Percentiles rank a stretch among this genome's conserved stretches.
These are phyloP conservation scores for Cebidichthys violaceus DNA, from an alignment of 2,113 vertebrate genomes.

Conservation along the genomic window DNA sequence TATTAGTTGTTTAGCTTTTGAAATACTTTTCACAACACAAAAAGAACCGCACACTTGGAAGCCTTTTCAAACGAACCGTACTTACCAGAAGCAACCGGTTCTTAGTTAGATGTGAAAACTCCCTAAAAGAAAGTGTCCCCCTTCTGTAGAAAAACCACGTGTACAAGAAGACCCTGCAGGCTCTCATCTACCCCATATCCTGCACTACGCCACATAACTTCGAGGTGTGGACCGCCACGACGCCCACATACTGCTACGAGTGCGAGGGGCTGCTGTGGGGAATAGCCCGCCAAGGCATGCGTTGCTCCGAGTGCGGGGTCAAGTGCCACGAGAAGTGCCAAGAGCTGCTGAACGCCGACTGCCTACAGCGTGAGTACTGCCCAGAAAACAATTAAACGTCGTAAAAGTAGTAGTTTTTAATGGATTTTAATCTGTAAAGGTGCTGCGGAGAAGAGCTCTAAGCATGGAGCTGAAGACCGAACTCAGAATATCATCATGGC, in stretches of 20 bases:
- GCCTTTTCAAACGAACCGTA: too few species aligned
- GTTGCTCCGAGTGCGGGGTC: conserved; percentile 95
- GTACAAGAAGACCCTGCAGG: conserved; percentile 98
- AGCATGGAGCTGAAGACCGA: conserved; percentile 96
- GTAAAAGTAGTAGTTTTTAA: neutral
- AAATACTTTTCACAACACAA: too few species aligned
- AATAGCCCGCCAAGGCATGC: conserved; percentile 97
- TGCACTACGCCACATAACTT: conserved; percentile 99
- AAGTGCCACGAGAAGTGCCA: conserved; percentile 99
- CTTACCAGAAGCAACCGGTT: too few species aligned
- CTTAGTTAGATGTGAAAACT: neutral
- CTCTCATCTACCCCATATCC: conserved; percentile 99
- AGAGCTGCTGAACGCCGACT: conserved; percentile 97
- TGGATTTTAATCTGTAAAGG: conserved; percentile 77
- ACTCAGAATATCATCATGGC: conserved; percentile 99
- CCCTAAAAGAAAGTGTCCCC: neutral
- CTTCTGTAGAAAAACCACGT: conserved; percentile 92
- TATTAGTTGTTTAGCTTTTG: too few species aligned
- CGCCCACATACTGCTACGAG: conserved; percentile 98
- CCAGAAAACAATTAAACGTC: neutral
- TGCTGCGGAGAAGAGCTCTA: conserved; percentile 96
- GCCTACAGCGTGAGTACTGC: conserved; percentile 92
- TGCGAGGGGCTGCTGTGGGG: conserved; percentile 98
- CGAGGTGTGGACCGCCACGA: conserved; percentile 97
- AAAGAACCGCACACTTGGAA: too few species aligned